Conservation (phyloP, 2,113 vertebrate species). For the Charadrius vociferus region DNA sequence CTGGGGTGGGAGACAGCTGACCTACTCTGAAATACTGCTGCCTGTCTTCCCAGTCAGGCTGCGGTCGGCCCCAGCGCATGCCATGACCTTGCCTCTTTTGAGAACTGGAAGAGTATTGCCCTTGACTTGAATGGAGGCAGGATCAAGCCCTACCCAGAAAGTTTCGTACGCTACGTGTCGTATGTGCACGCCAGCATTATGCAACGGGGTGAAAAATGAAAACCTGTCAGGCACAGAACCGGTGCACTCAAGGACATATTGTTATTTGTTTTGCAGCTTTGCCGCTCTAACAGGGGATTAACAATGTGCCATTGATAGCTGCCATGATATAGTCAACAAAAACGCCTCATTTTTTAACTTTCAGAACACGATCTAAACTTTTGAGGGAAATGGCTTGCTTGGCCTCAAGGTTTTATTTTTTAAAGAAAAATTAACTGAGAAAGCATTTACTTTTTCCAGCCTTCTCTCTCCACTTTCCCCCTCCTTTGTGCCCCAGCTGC, state of each 20-base stretch:
- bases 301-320: background rate
- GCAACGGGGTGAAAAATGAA: conserved; percentile 35
- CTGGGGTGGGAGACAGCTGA: background rate
- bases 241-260: conserved; percentile 59
- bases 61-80: background rate
- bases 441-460: background rate
- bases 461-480: background rate
- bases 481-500: background rate
- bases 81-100: background rate
- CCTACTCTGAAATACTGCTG: background rate
- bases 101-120: background rate
- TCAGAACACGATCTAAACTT: background rate
- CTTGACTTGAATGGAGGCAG: conserved; percentile 8
- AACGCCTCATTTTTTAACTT: background rate
- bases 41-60: background rate
- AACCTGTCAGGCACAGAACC: conserved; percentile 39
- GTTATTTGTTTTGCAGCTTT: conserved; percentile 55
- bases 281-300: conserved; percentile 36
- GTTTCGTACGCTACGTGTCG: background rate
- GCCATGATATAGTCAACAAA: conserved; percentile 14
- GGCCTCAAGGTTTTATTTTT: background rate
- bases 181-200: conserved; percentile 29
- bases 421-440: background rate
- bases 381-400: background rate
- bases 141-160: conserved; percentile 15